Evolutionary conservation across 1,140 invertebrate species (phyloP), one percentile per base, ranked within the genome.

Genomic region (Pteromalus puparum): DNA sequence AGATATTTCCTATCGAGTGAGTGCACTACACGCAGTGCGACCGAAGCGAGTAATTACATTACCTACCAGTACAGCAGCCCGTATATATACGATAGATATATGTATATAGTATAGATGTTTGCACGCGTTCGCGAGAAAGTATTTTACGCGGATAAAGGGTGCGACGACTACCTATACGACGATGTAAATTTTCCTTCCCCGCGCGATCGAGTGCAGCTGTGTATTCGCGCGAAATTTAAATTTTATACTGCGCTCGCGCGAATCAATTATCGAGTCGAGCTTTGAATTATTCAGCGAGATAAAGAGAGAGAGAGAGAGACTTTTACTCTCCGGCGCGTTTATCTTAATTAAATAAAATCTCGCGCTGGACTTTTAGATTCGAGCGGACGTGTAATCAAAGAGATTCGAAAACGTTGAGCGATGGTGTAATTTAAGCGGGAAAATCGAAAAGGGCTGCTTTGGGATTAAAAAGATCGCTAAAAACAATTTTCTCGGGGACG

Each of bases 1-100:
- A 15, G 24, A 78, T 78, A 78, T 78, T 83, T 83, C 73, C 75
- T 28, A 83, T 78, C 26, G 75, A 83, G 65, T 38, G 67, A 72
- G 28, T 42, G 48, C 67, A 13, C 53, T 61, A 61, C 48, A 30
- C 81, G 72, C 21, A 53, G 73, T 18, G 24, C 67, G 30, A 74
- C 34, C 15, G 67, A 24, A 72, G 24, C 70, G 48, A 38, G 61
- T 77, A 77, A 83, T 83, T 83, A 48, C 73, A 83, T 77, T 83
- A 83, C 61, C 26, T 5, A 24, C 42, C 4, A 6, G 18, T n/a
- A 48, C 48, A 67, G n/a, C 34, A n/a, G 28, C 13, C 34, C 21
- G 30, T 34, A 34, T 9, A 13, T n/a, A n/a, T n/a, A n/a, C n/a
- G n/a, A n/a, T n/a, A n/a, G n/a, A 28, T 21, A 68, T 79, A n/a